These are phyloP conservation scores for Luidia sarsii DNA, from an alignment of 53 echinoderm and acorn worm species.

Conservation along the genomic window DNA sequence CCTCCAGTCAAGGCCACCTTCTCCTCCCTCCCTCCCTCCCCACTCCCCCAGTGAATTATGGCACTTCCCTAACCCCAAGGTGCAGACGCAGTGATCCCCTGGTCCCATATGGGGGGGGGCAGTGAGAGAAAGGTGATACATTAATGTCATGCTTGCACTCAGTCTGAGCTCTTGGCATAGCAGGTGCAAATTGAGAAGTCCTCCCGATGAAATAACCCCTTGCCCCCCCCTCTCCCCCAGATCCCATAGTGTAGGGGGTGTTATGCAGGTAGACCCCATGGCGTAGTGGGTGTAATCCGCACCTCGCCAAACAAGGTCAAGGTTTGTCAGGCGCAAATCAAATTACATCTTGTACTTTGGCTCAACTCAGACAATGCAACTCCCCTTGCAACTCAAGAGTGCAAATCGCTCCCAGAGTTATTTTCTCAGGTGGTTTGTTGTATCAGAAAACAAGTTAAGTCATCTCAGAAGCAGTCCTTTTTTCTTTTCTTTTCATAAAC, in stretches of 20 bases:
- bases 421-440: conserved; percentile 6
- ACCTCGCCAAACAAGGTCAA: conserved; percentile 43
- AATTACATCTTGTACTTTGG: conserved; percentile 55
- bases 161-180: not conserved
- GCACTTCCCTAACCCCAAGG: conserved; percentile 5
- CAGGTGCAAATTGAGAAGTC: not conserved
- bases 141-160: not conserved
- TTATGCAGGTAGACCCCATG: not conserved
- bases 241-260: not conserved
- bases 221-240: too few relatives aligned
- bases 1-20: too few relatives aligned
- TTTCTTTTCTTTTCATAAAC: not conserved
- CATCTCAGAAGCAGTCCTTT: not conserved
- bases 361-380: not conserved
- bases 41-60: conserved; percentile 9
- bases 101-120: too few relatives aligned
- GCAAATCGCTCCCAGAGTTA: not conserved
- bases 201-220: too few relatives aligned
- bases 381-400: conserved; percentile 5
- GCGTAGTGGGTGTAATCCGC: conserved; percentile 1
- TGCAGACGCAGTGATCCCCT: not conserved
- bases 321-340: conserved; percentile 36
- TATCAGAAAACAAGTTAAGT: not conserved
- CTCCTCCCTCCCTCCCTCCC: conserved; percentile 20
- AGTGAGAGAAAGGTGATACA: not conserved